Percentiles rank a stretch among this genome's conserved stretches.
These are phyloP conservation scores for Gila orcuttii DNA, from an alignment of 2,113 vertebrate genomes.

Conservation along the genomic window DNA sequence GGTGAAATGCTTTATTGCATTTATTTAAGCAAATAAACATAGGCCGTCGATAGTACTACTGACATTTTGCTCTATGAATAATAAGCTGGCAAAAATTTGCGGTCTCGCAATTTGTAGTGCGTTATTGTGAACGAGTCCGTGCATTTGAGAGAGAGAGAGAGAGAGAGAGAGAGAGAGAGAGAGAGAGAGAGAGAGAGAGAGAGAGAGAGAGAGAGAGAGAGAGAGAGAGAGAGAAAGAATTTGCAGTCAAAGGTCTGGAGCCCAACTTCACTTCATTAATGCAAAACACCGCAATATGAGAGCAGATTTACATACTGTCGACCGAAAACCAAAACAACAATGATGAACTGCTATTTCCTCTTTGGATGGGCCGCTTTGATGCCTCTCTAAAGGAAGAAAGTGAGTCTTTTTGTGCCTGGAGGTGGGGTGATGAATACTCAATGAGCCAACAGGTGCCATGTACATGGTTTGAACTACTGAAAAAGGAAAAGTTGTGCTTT, in stretches of 20 bases:
- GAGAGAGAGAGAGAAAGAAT: background rate
- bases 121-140: conserved; percentile 12
- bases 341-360: conserved; percentile 59
- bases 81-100: conserved; percentile 50
- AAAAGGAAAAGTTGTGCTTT: conserved; percentile 53
- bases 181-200: no score
- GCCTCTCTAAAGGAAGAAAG: conserved; percentile 56
- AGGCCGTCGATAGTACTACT: conserved; percentile 47
- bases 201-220: background rate
- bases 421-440: conserved; percentile 25
- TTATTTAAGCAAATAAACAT: conserved; percentile 44
- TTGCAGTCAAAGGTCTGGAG: conserved; percentile 68
- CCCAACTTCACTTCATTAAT: conserved; percentile 71
- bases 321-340: conserved; percentile 69
- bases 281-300: conserved; percentile 58
- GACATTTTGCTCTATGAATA: conserved; percentile 52
- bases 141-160: background rate
- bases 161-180: background rate
- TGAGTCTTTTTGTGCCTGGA: conserved; percentile 16
- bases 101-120: conserved; percentile 14
- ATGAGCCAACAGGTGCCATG: conserved; percentile 53
- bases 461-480: conserved; percentile 59
- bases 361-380: conserved; percentile 63
- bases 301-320: conserved; percentile 65
- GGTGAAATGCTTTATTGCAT: conserved; percentile 39